phyloP scores from a whole-genome alignment of 1,140 invertebrate species.

The Drosophila mojavensis region DNA sequence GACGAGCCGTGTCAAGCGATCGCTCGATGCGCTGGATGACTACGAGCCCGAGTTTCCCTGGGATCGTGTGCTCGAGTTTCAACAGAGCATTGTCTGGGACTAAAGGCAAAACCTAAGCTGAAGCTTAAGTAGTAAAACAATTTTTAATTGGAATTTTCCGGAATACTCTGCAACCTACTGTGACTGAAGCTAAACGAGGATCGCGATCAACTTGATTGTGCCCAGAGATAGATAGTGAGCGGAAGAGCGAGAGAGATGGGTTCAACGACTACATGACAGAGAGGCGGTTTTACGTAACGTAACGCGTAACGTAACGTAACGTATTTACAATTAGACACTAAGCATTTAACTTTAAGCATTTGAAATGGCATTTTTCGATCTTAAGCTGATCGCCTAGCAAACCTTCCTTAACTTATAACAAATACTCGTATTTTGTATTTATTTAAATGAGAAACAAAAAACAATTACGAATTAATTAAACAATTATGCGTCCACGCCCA shows the following conservation, averaged over 20 bases:
- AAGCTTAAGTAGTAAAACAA: conserved; percentile 58
- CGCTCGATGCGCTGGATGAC: conserved; percentile 52
- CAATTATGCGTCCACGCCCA: conserved; percentile 63
- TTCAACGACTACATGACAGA: conserved; percentile 43
- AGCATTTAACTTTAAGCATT: conserved; percentile 63
- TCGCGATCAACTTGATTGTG: conserved; percentile 14
- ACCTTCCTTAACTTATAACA: conserved; percentile 58
- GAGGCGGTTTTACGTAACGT: conserved; percentile 49
- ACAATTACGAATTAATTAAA: conserved; percentile 83
- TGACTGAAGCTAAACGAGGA: conserved; percentile 66
- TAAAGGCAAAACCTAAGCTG: conserved; percentile 17
- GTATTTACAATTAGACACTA: conserved; percentile 36
- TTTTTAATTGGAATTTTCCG: conserved; percentile 33
- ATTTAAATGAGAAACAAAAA: conserved; percentile 37
- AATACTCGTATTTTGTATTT: conserved; percentile 71
- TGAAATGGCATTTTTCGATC: conserved; percentile 65
- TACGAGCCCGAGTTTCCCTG: conserved; percentile 77
- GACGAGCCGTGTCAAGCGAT: conserved; percentile 49
- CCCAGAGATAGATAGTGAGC: background rate
- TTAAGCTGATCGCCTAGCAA: conserved; percentile 11
- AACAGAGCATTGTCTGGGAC: conserved; percentile 79
- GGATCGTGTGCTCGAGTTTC: conserved; percentile 79
- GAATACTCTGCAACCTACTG: conserved; percentile 58
- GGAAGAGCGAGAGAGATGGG: conserved; percentile 5
- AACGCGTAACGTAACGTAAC: conserved; percentile 54